These are phyloP conservation scores for Platichthys stellatus DNA, from an alignment of 2,113 vertebrate genomes.

Conservation along the genomic window DNA sequence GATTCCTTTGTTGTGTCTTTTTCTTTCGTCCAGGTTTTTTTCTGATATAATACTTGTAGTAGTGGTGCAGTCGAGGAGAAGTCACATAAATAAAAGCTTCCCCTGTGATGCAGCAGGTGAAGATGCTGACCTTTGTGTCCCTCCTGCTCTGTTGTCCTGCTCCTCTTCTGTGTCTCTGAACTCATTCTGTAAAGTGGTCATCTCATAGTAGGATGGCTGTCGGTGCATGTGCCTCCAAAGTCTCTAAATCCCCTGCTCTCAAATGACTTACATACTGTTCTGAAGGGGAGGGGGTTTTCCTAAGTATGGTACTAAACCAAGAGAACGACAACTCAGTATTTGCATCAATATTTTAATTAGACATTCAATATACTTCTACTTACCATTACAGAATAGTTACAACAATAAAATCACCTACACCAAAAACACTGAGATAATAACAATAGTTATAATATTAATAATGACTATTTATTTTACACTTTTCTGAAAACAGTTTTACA, in stretches of 20 bases:
- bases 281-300: not conserved
- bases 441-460: too few relatives aligned
- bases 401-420: not conserved
- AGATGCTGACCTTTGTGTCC: constrained; percentile 29
- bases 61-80: not conserved
- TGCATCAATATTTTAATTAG: too few relatives aligned
- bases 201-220: constrained; percentile 58
- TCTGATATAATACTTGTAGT: too few relatives aligned
- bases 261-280: constrained; percentile 27
- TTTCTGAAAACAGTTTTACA: too few relatives aligned
- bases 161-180: constrained; percentile 40
- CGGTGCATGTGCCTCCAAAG: constrained; percentile 68
- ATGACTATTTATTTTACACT: too few relatives aligned
- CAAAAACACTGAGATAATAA: not conserved
- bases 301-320: too few relatives aligned
- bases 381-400: not conserved
- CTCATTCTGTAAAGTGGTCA: constrained; percentile 50
- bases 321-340: too few relatives aligned
- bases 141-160: constrained; percentile 31
- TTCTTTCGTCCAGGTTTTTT: constrained; percentile 11
- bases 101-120: not conserved
- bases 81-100: not conserved
- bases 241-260: constrained; percentile 56
- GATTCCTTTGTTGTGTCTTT: not conserved
- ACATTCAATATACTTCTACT: not conserved